Evolutionary conservation across 2,797 vertebrate species (phyloP).

Genomic region (Sylvilagus floridanus): DNA sequence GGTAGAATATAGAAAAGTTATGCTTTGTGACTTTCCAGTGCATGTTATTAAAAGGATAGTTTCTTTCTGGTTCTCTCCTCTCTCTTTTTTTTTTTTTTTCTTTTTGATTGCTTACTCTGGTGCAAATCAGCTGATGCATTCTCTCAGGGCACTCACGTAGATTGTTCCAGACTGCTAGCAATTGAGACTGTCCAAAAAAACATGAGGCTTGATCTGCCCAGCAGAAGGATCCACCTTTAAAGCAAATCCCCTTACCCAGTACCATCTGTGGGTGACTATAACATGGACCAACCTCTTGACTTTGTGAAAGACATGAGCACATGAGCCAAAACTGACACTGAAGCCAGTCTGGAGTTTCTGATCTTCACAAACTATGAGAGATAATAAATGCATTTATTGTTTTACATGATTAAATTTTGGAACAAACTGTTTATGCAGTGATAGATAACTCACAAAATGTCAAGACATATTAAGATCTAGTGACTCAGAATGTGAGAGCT

Average conservation of each 20-base stretch:
- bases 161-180: background rate
- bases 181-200: background rate
- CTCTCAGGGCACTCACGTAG: background rate
- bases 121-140: background rate
- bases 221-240: background rate
- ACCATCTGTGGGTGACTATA: background rate
- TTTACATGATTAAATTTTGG: background rate
- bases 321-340: background rate
- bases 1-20: background rate
- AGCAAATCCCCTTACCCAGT: background rate
- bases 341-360: background rate
- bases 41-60: background rate
- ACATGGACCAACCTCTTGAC: background rate
- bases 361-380: background rate
- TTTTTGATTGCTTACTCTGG: background rate
- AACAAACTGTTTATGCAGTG: background rate
- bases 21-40: background rate
- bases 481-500: background rate
- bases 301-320: background rate
- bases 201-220: background rate
- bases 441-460: background rate
- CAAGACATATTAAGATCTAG: background rate
- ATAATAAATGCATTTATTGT: background rate
- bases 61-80: background rate
- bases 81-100: no score